Conservation (phyloP, 2,797 vertebrate genomes). For the Mormyrops boulengeri region DNA sequence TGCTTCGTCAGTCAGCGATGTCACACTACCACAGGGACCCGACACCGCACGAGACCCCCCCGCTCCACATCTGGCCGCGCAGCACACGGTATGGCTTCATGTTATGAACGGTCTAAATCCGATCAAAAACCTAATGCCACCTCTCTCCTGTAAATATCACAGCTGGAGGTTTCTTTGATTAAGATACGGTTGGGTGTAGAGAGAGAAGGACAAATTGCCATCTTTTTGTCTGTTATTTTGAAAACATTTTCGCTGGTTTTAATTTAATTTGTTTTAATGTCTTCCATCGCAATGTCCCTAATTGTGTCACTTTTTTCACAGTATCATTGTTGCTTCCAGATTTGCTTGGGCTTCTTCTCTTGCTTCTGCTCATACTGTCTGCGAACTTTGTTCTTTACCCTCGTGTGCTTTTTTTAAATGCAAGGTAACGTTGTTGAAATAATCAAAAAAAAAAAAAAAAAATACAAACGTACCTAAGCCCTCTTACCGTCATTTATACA, state of each 20-base stretch:
- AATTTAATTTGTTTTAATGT: background rate
- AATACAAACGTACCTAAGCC: background rate
- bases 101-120: background rate
- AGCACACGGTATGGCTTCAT: background rate
- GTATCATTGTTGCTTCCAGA: background rate
- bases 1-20: constrained; percentile 56
- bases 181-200: background rate
- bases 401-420: background rate
- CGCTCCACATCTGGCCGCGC: background rate
- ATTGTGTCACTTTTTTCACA: background rate
- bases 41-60: background rate
- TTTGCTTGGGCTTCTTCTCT: background rate
- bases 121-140: background rate
- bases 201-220: background rate
- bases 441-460: background rate
- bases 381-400: background rate
- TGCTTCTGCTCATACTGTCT: background rate
- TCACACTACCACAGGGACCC: constrained; percentile 26
- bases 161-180: background rate
- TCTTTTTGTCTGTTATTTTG: background rate
- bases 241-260: background rate
- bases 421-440: background rate
- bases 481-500: background rate
- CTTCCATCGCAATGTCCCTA: background rate
- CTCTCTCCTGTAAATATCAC: background rate